A percentile compares a stretch with the other conserved stretches of the same genome.
phyloP scores from a whole-genome alignment of 2,113 vertebrate species.

The Etheostoma cragini region DNA sequence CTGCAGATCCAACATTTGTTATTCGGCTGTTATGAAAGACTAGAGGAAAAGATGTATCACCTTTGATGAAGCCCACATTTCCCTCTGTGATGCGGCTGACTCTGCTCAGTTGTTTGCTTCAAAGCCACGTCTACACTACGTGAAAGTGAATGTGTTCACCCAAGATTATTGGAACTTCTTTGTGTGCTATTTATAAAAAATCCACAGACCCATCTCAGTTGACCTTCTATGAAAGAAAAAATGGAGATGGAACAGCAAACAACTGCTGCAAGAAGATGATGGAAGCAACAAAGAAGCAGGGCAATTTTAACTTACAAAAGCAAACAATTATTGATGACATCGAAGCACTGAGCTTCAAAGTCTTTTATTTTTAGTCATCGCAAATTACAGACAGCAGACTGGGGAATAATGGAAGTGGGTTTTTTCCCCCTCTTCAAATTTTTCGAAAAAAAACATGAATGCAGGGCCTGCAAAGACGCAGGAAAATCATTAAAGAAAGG shows the following conservation, averaged over 20 bases:
- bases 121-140: slow-evolving; percentile 1
- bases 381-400: slow-evolving; percentile 48
- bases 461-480: slow-evolving; percentile 8
- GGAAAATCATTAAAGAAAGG: slow-evolving; percentile 33
- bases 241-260: slow-evolving; percentile 28
- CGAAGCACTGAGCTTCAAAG: slow-evolving; percentile 54
- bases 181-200: slow-evolving; percentile 50
- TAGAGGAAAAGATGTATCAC: slow-evolving; percentile 5
- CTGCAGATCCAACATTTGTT: not conserved
- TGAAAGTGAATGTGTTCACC: slow-evolving; percentile 32
- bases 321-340: slow-evolving; percentile 65
- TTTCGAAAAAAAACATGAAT: slow-evolving; percentile 51
- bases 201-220: slow-evolving; percentile 15
- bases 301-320: slow-evolving; percentile 61
- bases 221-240: slow-evolving; percentile 39
- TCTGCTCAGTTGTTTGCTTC: slow-evolving; percentile 19
- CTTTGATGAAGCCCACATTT: slow-evolving; percentile 27
- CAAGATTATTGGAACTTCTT: slow-evolving; percentile 17
- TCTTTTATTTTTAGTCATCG: slow-evolving; percentile 59
- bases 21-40: not conserved
- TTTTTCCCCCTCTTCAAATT: slow-evolving; percentile 31
- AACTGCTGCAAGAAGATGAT: slow-evolving; percentile 9
- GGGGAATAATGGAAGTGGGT: slow-evolving; percentile 25
- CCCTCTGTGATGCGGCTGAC: not conserved
- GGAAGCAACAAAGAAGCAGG: slow-evolving; percentile 32